phyloP scores from a whole-genome alignment of 2,888 invertebrate species.

The Plebejus anna region DNA sequence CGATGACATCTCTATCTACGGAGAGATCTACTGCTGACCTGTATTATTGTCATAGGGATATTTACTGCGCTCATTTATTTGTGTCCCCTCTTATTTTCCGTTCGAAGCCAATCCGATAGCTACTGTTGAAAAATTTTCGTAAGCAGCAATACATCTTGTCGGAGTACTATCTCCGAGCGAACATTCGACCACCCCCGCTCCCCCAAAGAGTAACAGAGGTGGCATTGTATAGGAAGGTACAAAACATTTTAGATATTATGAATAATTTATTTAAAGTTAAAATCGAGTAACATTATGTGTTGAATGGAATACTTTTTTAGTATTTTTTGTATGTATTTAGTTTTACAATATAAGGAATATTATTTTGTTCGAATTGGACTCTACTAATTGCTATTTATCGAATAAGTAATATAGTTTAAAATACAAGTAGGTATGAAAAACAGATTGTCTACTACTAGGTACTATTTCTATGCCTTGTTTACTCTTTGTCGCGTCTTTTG shows the following conservation, averaged over 20 bases:
- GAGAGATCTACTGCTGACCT: conserved; percentile 79
- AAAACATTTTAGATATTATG: no score
- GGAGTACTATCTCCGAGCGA: conserved; percentile 77
- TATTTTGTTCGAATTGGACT: no score
- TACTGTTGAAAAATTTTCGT: conserved; percentile 79
- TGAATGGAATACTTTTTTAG: no score
- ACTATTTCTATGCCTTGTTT: conserved; percentile 35
- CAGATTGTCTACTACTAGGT: background rate
- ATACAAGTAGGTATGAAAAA: background rate
- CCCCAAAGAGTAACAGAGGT: conserved; percentile 46
- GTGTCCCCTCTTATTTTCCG: conserved; percentile 80
- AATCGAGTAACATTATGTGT: no score
- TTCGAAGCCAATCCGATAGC: conserved; percentile 77
- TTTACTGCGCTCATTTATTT: conserved; percentile 78
- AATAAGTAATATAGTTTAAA: background rate
- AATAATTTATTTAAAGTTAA: no score
- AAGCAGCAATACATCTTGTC: conserved; percentile 79
- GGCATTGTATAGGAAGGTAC: background rate
- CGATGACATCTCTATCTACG: conserved; percentile 70
- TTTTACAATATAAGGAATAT: no score
- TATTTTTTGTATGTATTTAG: no score
- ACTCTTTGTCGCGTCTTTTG: conserved; percentile 47
- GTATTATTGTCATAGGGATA: conserved; percentile 80
- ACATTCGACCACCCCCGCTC: conserved; percentile 76
- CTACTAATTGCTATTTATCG: no score